A percentile compares a stretch with the other conserved stretches of the same genome.
phyloP scores from a whole-genome alignment of 2,797 vertebrate species.

The Holocentrus rufus region DNA sequence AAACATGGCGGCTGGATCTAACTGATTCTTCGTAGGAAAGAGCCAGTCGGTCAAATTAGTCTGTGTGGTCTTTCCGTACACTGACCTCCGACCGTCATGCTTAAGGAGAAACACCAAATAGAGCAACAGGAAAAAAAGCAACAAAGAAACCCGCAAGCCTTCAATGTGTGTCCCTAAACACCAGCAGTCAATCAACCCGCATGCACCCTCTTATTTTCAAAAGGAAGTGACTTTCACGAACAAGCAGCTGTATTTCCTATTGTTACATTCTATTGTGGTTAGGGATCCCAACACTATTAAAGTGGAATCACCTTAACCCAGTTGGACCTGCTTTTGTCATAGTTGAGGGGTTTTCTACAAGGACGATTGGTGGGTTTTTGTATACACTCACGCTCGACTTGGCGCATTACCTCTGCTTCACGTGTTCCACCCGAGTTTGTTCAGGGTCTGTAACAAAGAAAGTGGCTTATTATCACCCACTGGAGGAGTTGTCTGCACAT shows the following conservation, averaged over 20 bases:
- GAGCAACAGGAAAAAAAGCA: slow-evolving; percentile 53
- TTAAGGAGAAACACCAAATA: slow-evolving; percentile 71
- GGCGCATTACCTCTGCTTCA: slow-evolving; percentile 77
- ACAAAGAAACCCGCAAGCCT: slow-evolving; percentile 56
- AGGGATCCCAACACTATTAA: slow-evolving; percentile 64
- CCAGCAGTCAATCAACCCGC: slow-evolving; percentile 43
- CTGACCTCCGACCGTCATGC: slow-evolving; percentile 69
- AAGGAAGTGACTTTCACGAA: slow-evolving; percentile 67
- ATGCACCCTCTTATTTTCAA: slow-evolving; percentile 32
- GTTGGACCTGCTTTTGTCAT: slow-evolving; percentile 71
- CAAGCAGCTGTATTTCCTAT: slow-evolving; percentile 62
- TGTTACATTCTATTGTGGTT: slow-evolving; percentile 58
- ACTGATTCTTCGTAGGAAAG: slow-evolving; percentile 39
- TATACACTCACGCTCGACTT: slow-evolving; percentile 75
- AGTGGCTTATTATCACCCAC: slow-evolving; percentile 82
- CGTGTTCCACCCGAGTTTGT: slow-evolving; percentile 71
- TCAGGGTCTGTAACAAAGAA: slow-evolving; percentile 82
- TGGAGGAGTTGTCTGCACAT: slow-evolving; percentile 80
- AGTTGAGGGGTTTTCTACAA: slow-evolving; percentile 74
- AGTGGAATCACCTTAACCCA: slow-evolving; percentile 75
- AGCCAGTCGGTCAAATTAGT: slow-evolving; percentile 56
- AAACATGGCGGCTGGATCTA: slow-evolving; percentile 57
- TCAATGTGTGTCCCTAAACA: slow-evolving; percentile 53
- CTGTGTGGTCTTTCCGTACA: slow-evolving; percentile 49
- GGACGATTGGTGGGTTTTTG: slow-evolving; percentile 73